Base-by-base conservation (phyloP, 2,797 vertebrate species). In the Leptatherina wallacei region DNA sequence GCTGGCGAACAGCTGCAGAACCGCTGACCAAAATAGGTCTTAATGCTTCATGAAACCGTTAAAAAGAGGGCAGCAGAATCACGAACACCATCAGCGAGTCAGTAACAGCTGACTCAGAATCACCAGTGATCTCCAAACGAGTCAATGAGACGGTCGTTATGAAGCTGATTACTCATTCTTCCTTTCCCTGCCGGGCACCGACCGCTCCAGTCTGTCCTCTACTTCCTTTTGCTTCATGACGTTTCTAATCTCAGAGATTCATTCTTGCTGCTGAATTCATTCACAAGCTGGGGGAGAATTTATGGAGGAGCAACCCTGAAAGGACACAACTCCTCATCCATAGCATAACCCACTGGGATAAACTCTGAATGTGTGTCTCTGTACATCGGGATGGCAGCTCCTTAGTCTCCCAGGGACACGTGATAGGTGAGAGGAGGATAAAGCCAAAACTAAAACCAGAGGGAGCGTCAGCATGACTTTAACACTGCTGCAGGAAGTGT, bases 381-480 rank as follows among this genome's bases (percentile, higher is more conserved):
- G n/a, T n/a, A n/a, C n/a, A n/a, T n/a, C n/a, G n/a, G n/a, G n/a
- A 36, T 69, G 67, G 64, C 73, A 81, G 33, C 69, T 69, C 20
- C 55, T 73, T 51, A 44, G 44, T 75, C 56, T 66, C 24, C 6
- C 47, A 13, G 20, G 33, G 57, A 62, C n/a, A 69, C 3, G 16
- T 40, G 64, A 73, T 71, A 70, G 69, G 36, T 49, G 40, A 65
- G 54, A 71, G 10, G 2, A 44, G 42, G 16, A 20, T 44, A 7
- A 64, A 62, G 62, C 63, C 63, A n/a, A 47, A 33, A 14, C 59
- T 57, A 54, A 75, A 71, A 76, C 71, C 51, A 71, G 65, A 27
- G 33, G 52, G n/a, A 56, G 62, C 51, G 68, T 63, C 78, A 80
- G 49, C 12, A 5, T 7, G 14, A 36, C 56, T 24, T 52, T 85